These are phyloP conservation scores for Acrossocheilus fasciatus DNA, from an alignment of 2,797 vertebrate species.

Conservation along the genomic window DNA sequence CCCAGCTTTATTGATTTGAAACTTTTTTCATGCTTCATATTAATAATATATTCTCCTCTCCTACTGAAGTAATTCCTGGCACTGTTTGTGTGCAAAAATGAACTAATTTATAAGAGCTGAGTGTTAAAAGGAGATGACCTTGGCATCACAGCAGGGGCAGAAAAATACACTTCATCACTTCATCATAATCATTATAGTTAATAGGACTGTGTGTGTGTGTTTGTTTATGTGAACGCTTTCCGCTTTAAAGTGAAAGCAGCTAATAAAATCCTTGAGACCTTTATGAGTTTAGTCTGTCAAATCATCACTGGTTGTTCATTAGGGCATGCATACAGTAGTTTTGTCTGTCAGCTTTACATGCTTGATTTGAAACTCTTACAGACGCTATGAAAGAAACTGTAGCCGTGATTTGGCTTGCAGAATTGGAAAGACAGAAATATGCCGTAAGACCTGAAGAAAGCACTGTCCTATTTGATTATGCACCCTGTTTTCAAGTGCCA, in stretches of 20 bases:
- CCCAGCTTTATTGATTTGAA: background rate
- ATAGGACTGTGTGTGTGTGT: background rate
- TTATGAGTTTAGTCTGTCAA: background rate
- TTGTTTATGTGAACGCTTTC: background rate
- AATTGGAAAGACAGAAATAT: constrained; percentile 14
- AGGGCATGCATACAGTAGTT: background rate
- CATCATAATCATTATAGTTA: constrained; percentile 9
- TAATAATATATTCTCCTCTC: background rate
- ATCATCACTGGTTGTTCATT: background rate
- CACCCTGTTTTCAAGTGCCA: constrained; percentile 8
- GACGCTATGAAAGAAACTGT: background rate
- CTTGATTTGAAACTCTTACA: background rate
- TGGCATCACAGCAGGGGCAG: background rate
- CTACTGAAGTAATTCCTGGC: background rate
- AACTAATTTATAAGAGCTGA: background rate
- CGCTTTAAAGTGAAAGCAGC: background rate
- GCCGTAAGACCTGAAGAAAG: background rate
- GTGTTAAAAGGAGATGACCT: background rate
- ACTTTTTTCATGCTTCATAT: background rate
- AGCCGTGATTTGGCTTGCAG: background rate
- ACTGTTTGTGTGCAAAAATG: background rate
- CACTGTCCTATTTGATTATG: background rate
- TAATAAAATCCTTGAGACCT: background rate
- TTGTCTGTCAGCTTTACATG: background rate
- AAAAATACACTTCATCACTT: constrained; percentile 19